A percentile compares a stretch with the other conserved stretches of the same genome.
Evolutionary conservation across 2,888 invertebrate genomes (phyloP).

Genomic region (Calameuta idolon): DNA sequence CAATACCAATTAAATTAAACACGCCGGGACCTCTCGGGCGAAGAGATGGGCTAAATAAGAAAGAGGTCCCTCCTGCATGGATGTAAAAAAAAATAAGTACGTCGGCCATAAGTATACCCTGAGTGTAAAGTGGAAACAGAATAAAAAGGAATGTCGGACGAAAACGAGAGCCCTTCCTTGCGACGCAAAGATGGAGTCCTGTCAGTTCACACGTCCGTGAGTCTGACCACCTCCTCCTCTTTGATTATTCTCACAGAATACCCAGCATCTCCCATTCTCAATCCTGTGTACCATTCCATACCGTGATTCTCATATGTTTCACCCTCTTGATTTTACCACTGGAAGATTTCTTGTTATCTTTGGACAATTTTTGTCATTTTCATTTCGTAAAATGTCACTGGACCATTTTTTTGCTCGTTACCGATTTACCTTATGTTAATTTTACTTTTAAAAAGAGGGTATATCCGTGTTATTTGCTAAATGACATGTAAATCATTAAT

Average conservation of each 20-base stretch:
- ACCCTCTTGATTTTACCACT: constrained; percentile 21
- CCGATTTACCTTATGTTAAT: neutral
- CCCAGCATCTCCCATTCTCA: constrained; percentile 12
- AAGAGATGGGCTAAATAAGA: constrained; percentile 50
- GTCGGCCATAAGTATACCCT: constrained; percentile 59
- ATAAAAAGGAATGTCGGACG: constrained; percentile 42
- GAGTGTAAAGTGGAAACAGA: constrained; percentile 56
- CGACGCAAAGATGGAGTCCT: constrained; percentile 38
- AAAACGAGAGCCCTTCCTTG: constrained; percentile 52
- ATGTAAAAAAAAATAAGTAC: constrained; percentile 57
- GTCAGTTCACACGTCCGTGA: constrained; percentile 59
- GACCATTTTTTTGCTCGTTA: too few species aligned
- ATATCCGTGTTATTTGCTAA: neutral
- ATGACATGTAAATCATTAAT: neutral
- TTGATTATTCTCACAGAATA: constrained; percentile 32
- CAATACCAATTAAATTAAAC: constrained; percentile 63
- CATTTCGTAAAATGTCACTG: too few species aligned
- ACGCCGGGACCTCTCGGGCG: constrained; percentile 44
- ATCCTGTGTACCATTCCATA: too few species aligned
- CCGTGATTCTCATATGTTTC: too few species aligned
- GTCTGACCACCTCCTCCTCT: constrained; percentile 30
- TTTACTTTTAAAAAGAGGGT: neutral
- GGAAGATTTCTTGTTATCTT: neutral
- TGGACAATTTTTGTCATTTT: too few species aligned
- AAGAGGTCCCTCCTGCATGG: constrained; percentile 44